A percentile compares a stretch with the other conserved stretches of the same genome.
Evolutionary conservation across 2,888 invertebrate species (phyloP).

Genomic region (Rugalucina vietnamica): DNA sequence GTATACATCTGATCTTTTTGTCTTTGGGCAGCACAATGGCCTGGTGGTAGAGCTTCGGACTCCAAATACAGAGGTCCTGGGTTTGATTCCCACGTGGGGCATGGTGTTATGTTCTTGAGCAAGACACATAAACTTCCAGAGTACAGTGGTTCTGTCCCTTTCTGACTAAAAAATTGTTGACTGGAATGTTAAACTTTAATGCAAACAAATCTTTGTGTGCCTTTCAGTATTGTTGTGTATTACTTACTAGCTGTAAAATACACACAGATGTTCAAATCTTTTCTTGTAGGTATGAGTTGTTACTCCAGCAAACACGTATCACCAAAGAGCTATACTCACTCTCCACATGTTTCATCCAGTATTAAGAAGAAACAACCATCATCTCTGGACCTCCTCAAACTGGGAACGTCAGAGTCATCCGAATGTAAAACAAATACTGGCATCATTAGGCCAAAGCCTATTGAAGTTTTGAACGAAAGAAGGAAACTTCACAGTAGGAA

Average conservation of each 20-base stretch:
- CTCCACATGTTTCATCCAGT: slow-evolving; percentile 58
- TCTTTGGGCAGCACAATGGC: too few species aligned
- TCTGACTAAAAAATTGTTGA: too few species aligned
- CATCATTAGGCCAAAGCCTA: background rate
- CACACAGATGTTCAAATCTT: background rate
- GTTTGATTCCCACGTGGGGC: too few species aligned
- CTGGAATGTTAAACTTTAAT: too few species aligned
- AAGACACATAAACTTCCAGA: too few species aligned
- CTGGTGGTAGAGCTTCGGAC: too few species aligned
- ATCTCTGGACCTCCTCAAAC: slow-evolving; percentile 60
- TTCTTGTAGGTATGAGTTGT: background rate
- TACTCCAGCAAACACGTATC: background rate
- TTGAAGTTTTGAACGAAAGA: background rate
- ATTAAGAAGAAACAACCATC: slow-evolving; percentile 64
- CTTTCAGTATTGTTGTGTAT: too few species aligned
- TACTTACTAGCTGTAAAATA: background rate
- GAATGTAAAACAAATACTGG: background rate
- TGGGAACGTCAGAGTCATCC: slow-evolving; percentile 55
- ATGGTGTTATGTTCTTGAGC: too few species aligned
- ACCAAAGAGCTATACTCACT: slow-evolving; percentile 29
- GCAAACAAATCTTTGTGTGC: too few species aligned
- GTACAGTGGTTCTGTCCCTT: too few species aligned
- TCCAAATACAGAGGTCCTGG: too few species aligned
- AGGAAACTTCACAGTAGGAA: background rate
- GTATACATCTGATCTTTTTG: too few species aligned